Base-by-base conservation (phyloP, 92 coral and sea anemone genomes). In the Nematostella vectensis region DNA sequence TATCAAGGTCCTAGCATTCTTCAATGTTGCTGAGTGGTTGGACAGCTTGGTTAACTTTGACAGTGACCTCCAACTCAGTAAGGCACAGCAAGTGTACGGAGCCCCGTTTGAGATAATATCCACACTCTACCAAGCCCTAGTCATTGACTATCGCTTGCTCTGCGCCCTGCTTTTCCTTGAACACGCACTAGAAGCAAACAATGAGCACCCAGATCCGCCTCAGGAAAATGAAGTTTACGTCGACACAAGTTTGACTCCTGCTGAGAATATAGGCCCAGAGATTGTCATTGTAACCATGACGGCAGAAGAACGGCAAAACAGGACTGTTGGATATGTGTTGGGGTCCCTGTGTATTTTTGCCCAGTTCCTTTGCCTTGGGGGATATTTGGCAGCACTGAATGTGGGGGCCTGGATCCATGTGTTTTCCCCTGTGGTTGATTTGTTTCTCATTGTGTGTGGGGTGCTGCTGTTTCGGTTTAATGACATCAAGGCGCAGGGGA, bases 1-100 rank as follows among this genome's bases (percentile, higher is more conserved):
- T 33, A 6, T 33, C 40, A 33, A 33, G 40, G 40, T 33, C 8
- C 15, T 45, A 4, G 12, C 94, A 11, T 84, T 65, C 61, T 63
- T 64, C 31, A 84, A 84, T 63, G 74, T 85, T 42, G 64, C 68
- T 15, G 54, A 47, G 28, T 85, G 94, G 94, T 58, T 85, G 11
- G 86, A 80, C 59, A 21, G 62, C 3, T 59, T 58, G 4, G 65
- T 66, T 10, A 72, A 72, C 57, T 31, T 51, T 22, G 61, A 65
- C 31, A 47, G 27, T 26, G 66, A 61, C 28, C 30, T 78, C 4
- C 13, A 59, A 24, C 31, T 72, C 3, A 12, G 52, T 4, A 39
- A 29, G 23, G 65, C 85, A 11, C 26, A 30, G 17, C 13, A 1
- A 42, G 42, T 60, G 19, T 71, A 78, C 47, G 80, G 85, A 2